A percentile compares a stretch with the other conserved stretches of the same genome.
Conservation (phyloP, 30 jellyfish, hydroid and myxozoan species). For the Aurelia sp. region DNA sequence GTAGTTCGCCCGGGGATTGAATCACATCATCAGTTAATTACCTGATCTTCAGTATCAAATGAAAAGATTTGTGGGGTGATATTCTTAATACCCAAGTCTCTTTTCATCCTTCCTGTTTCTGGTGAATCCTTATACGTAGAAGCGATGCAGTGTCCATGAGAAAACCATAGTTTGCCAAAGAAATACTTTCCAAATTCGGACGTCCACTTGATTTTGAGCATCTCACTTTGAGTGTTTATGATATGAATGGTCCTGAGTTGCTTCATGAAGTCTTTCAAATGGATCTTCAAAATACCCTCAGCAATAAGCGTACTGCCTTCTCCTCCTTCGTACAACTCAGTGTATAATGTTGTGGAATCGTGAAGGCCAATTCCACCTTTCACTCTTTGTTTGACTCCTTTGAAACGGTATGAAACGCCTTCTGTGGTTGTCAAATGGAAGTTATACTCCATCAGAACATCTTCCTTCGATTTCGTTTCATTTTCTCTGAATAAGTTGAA, state of each 20-base stretch:
- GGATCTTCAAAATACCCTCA: slow-evolving; percentile 33
- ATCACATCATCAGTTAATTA: not conserved
- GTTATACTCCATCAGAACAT: slow-evolving; percentile 22
- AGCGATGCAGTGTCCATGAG: not conserved
- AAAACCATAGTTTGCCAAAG: slow-evolving; percentile 11
- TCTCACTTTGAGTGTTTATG: slow-evolving; percentile 33
- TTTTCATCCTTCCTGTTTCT: slow-evolving; percentile 16
- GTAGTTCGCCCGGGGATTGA: too few relatives aligned
- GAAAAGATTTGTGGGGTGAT: slow-evolving; percentile 1
- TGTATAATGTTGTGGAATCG: slow-evolving; percentile 54
- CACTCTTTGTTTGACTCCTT: slow-evolving; percentile 20
- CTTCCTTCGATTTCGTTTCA: not conserved
- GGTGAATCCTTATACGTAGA: not conserved
- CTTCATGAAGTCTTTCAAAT: slow-evolving; percentile 22
- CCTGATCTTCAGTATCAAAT: slow-evolving; percentile 24
- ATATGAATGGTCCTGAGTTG: slow-evolving; percentile 43
- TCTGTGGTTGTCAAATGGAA: slow-evolving; percentile 16
- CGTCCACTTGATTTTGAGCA: slow-evolving; percentile 13
- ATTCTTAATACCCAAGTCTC: not conserved
- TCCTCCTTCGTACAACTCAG: not conserved
- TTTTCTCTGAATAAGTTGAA: slow-evolving; percentile 32
- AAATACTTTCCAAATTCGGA: slow-evolving; percentile 41
- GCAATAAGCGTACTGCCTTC: not conserved
- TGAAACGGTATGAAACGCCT: slow-evolving; percentile 4
- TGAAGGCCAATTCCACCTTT: slow-evolving; percentile 34